Conservation (phyloP, 2,888 invertebrate species). For the Orgyia antiqua region DNA sequence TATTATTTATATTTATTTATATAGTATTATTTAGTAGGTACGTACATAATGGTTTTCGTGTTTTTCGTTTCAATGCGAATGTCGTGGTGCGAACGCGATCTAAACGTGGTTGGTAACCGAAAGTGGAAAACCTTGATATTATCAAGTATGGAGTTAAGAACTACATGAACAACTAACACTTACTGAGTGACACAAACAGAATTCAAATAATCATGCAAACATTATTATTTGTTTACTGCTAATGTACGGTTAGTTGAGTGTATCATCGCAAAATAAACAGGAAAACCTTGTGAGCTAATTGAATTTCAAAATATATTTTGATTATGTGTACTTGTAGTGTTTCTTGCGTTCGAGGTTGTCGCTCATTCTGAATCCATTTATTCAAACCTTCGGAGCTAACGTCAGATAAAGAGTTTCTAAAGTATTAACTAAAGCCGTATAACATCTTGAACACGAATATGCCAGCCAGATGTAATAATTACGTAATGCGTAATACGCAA, state of each 20-base stretch:
- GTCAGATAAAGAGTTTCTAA: too few species aligned
- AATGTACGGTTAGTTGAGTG: constrained; percentile 21
- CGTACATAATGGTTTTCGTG: constrained; percentile 31
- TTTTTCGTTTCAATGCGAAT: constrained; percentile 39
- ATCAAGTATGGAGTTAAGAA: constrained; percentile 49
- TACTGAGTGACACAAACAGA: constrained; percentile 38
- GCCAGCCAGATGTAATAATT: too few species aligned
- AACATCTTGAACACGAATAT: too few species aligned
- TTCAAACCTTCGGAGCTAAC: too few species aligned
- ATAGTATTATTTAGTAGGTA: too few species aligned
- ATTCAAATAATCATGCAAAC: constrained; percentile 48
- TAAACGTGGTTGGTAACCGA: constrained; percentile 48
- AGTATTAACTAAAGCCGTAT: too few species aligned
- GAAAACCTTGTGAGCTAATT: constrained; percentile 4
- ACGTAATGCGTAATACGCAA: too few species aligned
- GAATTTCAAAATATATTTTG: not conserved
- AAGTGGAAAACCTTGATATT: constrained; percentile 74
- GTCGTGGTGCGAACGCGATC: constrained; percentile 34
- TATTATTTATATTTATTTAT: too few species aligned
- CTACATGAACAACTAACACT: constrained; percentile 40
- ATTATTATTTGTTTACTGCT: constrained; percentile 22
- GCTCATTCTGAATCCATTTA: too few species aligned
- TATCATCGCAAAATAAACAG: constrained; percentile 9
- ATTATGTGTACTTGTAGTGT: not conserved
- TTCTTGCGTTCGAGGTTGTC: not conserved